Percentiles rank a stretch among this genome's conserved stretches.
Conservation (phyloP, 1,140 invertebrate species). For the Formica exsecta region DNA sequence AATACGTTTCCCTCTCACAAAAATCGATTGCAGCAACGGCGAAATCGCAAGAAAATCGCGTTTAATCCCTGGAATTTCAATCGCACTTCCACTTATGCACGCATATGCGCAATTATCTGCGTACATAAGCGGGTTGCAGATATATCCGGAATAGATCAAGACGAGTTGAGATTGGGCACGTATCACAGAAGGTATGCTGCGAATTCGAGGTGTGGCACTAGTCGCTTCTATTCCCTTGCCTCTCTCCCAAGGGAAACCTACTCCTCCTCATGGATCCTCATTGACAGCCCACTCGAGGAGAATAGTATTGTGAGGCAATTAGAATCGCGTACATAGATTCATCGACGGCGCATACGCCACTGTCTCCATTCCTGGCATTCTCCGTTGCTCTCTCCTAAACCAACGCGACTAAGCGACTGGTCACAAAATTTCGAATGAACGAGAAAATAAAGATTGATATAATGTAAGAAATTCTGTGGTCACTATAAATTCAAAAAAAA, state of each 20-base stretch:
- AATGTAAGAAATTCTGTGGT: not conserved
- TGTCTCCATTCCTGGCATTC: conserved; percentile 59
- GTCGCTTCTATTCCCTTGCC: conserved; percentile 31
- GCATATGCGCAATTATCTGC: conserved; percentile 58
- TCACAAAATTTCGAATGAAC: not conserved
- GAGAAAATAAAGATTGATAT: not conserved
- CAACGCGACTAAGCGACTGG: not conserved
- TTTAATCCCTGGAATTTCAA: conserved; percentile 32
- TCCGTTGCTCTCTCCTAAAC: not conserved
- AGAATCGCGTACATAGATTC: conserved; percentile 39
- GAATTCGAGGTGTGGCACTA: conserved; percentile 79
- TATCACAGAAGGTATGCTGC: conserved; percentile 74
- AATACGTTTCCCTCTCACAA: not conserved
- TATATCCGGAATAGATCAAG: conserved; percentile 63
- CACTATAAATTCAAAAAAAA: not conserved
- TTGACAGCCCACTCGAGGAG: conserved; percentile 28
- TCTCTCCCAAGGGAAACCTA: conserved; percentile 61
- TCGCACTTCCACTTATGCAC: conserved; percentile 47
- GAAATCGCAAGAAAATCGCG: conserved; percentile 7
- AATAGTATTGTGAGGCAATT: conserved; percentile 50
- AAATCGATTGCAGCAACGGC: not conserved
- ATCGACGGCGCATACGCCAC: conserved; percentile 15
- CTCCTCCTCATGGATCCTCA: conserved; percentile 53
- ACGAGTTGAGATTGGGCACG: conserved; percentile 70
- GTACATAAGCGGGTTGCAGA: conserved; percentile 28